A percentile compares a stretch with the other conserved stretches of the same genome.
Evolutionary conservation across 2,888 invertebrate species (phyloP).

Genomic region (Drosophila pseudotalamancana): DNA sequence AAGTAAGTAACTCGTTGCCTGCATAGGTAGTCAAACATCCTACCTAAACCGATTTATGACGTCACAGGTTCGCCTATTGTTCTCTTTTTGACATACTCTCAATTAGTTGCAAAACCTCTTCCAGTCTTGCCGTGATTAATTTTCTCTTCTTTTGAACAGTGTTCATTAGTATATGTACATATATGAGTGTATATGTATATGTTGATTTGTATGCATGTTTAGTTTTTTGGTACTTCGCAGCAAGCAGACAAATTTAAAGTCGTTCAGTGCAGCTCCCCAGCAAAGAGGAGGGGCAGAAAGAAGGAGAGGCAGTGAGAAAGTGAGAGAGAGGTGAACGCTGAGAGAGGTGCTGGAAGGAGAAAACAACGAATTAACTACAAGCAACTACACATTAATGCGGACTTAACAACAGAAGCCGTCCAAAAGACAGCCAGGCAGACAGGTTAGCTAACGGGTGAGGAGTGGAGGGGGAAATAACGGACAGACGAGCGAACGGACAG

Average conservation of each 20-base stretch:
- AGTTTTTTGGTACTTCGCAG: constrained; percentile 66
- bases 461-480: constrained; percentile 5
- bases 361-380: constrained; percentile 80
- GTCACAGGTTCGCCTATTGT: too few relatives aligned
- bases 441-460: constrained; percentile 3
- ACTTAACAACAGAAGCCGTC: constrained; percentile 80
- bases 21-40: too few relatives aligned
- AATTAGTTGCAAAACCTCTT: too few relatives aligned
- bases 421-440: constrained; percentile 50
- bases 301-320: neutral
- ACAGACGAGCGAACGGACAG: constrained; percentile 14
- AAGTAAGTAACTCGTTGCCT: too few relatives aligned
- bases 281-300: neutral
- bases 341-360: constrained; percentile 22
- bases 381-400: constrained; percentile 81
- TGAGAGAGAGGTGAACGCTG: constrained; percentile 7
- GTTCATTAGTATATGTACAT: too few relatives aligned
- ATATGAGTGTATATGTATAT: too few relatives aligned
- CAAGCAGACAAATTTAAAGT: constrained; percentile 69
- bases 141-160: too few relatives aligned
- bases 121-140: too few relatives aligned
- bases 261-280: constrained; percentile 74
- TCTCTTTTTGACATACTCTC: too few relatives aligned
- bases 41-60: too few relatives aligned
- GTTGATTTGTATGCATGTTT: too few relatives aligned